Percentiles rank a stretch among this genome's conserved stretches.
These are phyloP conservation scores for Thysanoteuthis rhombus DNA, from an alignment of 2,888 invertebrate species.

Conservation along the genomic window DNA sequence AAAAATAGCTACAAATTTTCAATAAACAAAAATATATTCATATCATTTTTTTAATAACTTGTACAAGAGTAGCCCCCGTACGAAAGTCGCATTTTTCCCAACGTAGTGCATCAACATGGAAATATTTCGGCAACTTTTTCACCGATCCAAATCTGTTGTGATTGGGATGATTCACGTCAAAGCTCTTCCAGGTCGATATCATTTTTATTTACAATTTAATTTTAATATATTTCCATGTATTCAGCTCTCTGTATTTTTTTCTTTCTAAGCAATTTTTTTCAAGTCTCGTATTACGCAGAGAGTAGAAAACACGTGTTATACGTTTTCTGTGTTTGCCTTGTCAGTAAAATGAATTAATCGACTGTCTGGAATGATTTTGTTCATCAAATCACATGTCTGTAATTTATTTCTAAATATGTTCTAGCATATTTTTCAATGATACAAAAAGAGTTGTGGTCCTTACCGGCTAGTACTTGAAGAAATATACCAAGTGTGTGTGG, in stretches of 20 bases:
- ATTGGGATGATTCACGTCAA: slow-evolving; percentile 80
- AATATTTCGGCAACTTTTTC: slow-evolving; percentile 45
- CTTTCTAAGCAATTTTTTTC: background rate
- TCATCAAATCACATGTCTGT: too few species aligned
- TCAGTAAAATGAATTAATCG: background rate
- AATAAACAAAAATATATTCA: background rate
- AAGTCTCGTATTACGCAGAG: background rate
- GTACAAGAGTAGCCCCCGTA: background rate
- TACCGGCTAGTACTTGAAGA: too few species aligned
- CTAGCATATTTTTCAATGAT: too few species aligned
- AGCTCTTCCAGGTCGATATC: slow-evolving; percentile 75
- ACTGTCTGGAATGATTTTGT: too few species aligned
- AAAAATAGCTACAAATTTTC: background rate
- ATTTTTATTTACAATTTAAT: background rate
- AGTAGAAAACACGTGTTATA: background rate
- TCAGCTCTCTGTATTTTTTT: background rate
- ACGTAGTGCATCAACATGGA: slow-evolving; percentile 39
- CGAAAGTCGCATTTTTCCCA: background rate
- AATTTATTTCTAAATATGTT: too few species aligned
- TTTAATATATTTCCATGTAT: background rate
- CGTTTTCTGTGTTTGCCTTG: background rate
- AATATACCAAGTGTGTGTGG: background rate
- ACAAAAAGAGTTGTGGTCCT: too few species aligned
- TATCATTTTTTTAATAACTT: background rate
- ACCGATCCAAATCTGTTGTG: slow-evolving; percentile 58